phyloP scores from a whole-genome alignment of 2,113 vertebrate genomes.

The Rhagologus leucostigma region DNA sequence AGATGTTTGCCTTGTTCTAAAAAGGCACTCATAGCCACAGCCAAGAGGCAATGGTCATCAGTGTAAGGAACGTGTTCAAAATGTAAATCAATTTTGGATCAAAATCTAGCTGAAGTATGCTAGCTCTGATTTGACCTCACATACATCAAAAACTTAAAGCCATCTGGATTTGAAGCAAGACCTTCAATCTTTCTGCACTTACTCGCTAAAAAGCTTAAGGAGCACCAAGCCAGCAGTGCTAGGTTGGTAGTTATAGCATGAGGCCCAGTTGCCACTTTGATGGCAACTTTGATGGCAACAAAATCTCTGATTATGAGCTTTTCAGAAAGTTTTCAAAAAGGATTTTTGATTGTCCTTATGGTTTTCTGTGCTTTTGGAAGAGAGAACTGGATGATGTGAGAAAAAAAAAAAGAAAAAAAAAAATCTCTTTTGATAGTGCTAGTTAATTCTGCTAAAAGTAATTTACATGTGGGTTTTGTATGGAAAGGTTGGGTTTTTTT shows the following conservation, averaged over 20 bases:
- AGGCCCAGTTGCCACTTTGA: not conserved
- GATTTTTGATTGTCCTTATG: not conserved
- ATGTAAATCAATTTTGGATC: not conserved
- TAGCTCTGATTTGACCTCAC: not conserved
- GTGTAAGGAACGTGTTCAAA: not conserved
- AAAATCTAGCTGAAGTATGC: not conserved
- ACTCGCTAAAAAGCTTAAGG: not conserved
- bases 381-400: not conserved
- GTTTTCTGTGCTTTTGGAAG: not conserved
- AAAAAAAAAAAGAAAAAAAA: not conserved
- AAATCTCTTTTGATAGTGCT: not conserved
- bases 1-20: not conserved
- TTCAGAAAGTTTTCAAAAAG: not conserved
- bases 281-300: too few species aligned
- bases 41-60: not conserved
- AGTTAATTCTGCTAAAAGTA: not conserved
- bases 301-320: not conserved
- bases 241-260: not conserved
- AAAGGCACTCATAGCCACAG: not conserved
- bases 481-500: not conserved
- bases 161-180: not conserved
- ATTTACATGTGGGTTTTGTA: not conserved
- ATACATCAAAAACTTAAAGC: not conserved
- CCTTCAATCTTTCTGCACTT: not conserved
- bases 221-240: not conserved